phyloP scores from a whole-genome alignment of 2,888 invertebrate genomes.

The Eulithis prunata region DNA sequence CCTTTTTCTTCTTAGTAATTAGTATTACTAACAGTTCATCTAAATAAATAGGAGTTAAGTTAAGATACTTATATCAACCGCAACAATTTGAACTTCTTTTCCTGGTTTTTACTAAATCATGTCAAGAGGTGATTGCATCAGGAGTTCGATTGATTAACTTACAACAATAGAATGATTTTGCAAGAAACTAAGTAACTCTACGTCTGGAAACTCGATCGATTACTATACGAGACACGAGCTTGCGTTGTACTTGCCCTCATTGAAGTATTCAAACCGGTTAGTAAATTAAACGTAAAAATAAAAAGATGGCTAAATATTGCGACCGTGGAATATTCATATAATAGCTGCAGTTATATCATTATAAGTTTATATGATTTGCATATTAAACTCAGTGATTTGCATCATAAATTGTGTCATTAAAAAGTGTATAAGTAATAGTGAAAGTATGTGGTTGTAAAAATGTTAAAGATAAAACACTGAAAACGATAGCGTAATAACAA shows the following conservation, averaged over 20 bases:
- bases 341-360: constrained; percentile 13
- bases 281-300: constrained; percentile 12
- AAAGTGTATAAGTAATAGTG: neutral
- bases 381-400: constrained; percentile 6
- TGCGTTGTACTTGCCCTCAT: constrained; percentile 32
- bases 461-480: neutral
- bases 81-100: constrained; percentile 42
- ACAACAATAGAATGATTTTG: constrained; percentile 55
- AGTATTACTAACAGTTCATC: constrained; percentile 7
- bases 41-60: neutral
- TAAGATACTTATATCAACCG: constrained; percentile 39
- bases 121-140: constrained; percentile 36
- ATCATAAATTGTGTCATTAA: neutral
- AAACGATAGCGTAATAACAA: neutral
- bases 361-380: constrained; percentile 5
- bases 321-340: constrained; percentile 11
- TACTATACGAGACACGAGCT: constrained; percentile 37
- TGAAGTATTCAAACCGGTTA: constrained; percentile 17
- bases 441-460: constrained; percentile 1
- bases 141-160: constrained; percentile 46
- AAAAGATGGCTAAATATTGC: constrained; percentile 6
- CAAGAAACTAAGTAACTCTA: constrained; percentile 45
- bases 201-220: constrained; percentile 42
- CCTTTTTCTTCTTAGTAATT: constrained; percentile 12
- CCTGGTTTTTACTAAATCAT: constrained; percentile 17